Evolutionary conservation across 1,140 invertebrate species (phyloP).

Genomic region (Lordiphosa collinella): DNA sequence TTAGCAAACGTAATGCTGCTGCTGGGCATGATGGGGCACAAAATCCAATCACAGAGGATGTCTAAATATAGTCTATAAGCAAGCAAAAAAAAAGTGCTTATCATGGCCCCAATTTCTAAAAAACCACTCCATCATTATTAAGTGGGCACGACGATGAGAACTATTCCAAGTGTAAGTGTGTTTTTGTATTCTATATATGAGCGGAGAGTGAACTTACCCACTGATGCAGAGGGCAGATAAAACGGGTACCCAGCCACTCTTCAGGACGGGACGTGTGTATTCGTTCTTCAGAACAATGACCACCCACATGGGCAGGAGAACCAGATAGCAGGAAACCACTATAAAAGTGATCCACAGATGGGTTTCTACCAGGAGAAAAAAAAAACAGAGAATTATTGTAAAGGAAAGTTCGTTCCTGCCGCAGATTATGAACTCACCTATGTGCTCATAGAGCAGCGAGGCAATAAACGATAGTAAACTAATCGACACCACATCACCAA

Average conservation of each 20-base stretch:
- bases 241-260: conserved; percentile 92
- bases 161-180: conserved; percentile 1
- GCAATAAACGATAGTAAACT: conserved; percentile 89
- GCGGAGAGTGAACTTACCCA: conserved; percentile 82
- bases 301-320: conserved; percentile 89
- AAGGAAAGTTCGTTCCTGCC: too few relatives aligned
- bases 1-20: conserved; percentile 25
- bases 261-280: conserved; percentile 89
- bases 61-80: conserved; percentile 26
- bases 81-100: conserved; percentile 39
- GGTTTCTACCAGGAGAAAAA: conserved; percentile 80
- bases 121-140: conserved; percentile 1
- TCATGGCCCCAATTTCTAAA: conserved; percentile 46
- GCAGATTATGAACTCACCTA: conserved; percentile 81
- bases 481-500: conserved; percentile 95
- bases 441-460: conserved; percentile 84
- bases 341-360: conserved; percentile 85
- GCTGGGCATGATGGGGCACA: conserved; percentile 24
- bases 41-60: conserved; percentile 9
- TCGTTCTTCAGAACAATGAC: conserved; percentile 88
- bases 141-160: background rate
- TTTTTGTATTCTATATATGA: background rate
- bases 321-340: conserved; percentile 84
- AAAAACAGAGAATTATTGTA: background rate
- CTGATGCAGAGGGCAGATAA: conserved; percentile 92